Percentiles rank a stretch among this genome's conserved stretches.
phyloP scores from a whole-genome alignment of 2,113 vertebrate genomes.

The Machaerirhynchus nigripectus region DNA sequence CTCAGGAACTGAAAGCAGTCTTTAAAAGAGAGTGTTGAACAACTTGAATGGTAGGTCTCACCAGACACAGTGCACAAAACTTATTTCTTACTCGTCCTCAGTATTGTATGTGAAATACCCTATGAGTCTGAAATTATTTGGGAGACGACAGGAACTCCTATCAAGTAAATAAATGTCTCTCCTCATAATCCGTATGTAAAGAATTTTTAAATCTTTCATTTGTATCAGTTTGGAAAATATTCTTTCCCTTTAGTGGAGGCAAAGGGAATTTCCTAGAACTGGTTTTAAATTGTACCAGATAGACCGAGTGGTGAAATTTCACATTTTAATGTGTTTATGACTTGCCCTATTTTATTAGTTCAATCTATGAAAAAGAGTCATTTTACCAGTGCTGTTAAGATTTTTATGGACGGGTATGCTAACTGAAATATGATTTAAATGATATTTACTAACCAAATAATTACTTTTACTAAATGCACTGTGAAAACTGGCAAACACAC shows the following conservation, averaged over 20 bases:
- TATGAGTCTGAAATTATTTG: background rate
- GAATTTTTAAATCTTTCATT: background rate
- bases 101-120: background rate
- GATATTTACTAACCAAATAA: constrained; percentile 75
- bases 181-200: background rate
- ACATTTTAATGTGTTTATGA: constrained; percentile 74
- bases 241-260: constrained; percentile 5
- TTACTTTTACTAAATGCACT: constrained; percentile 68
- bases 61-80: background rate
- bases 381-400: constrained; percentile 62
- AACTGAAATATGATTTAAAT: constrained; percentile 71
- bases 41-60: background rate
- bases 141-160: background rate
- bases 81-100: background rate
- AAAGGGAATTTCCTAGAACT: constrained; percentile 27
- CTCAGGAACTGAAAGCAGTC: background rate
- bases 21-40: background rate
- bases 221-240: constrained; percentile 29
- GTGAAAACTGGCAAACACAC: constrained; percentile 71
- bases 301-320: constrained; percentile 63
- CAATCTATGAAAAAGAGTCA: constrained; percentile 59
- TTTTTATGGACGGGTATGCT: constrained; percentile 18
- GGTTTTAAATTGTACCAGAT: constrained; percentile 42
- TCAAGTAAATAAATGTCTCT: background rate
- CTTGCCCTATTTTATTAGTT: constrained; percentile 69